Evolutionary conservation across 2,888 invertebrate species (phyloP), one percentile per base, ranked within the genome.

Genomic region (Cheiracanthium punctorium): DNA sequence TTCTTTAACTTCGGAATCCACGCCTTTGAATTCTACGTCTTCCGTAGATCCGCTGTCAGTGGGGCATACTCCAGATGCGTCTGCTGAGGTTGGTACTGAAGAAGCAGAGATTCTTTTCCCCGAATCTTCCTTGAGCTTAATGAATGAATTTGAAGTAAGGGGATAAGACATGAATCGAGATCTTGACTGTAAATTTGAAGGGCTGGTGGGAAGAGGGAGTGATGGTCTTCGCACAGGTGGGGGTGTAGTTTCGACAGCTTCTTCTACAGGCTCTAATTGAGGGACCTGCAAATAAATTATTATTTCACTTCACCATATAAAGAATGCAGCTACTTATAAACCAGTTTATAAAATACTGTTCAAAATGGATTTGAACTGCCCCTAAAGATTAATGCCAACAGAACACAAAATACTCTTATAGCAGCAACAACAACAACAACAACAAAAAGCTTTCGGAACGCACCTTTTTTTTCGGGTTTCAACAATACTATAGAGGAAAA

Each of bases 1-100:
- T 91, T 95, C 95, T 0, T 89, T 90, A 28, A 73, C 73, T 64
- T 88, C 88, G 8, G 81, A 64, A 33, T 88, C 84, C n/a, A 88
- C 32, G 7, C 75, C 37, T 37, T 89, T 89, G 20, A 89, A 72
- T 32, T 86, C 87, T 14, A 79, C 48, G 29, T 89, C 88, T 64
- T 89, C 89, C 12, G 43, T 73, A 37, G 74, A 80, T 14, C 72
- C 84, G 28, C 4, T 28, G 20, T 2, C 28, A 64, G 12, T 43
- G 1, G 5, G 32, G 41, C 29, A 64, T n/a, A n/a, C n/a, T n/a
- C n/a, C n/a, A 37, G 10, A 7, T 37, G 4, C 10, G 4, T 37
- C 37, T 37, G 37, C 37, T 37, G 37, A 37, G 10, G 37, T 37
- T 37, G 4, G 7, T 10, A 7, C 10, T 37, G 4, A 10, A 37